These are phyloP conservation scores for Zeuzera pyrina DNA, from an alignment of 2,888 invertebrate genomes.

Conservation along the genomic window DNA sequence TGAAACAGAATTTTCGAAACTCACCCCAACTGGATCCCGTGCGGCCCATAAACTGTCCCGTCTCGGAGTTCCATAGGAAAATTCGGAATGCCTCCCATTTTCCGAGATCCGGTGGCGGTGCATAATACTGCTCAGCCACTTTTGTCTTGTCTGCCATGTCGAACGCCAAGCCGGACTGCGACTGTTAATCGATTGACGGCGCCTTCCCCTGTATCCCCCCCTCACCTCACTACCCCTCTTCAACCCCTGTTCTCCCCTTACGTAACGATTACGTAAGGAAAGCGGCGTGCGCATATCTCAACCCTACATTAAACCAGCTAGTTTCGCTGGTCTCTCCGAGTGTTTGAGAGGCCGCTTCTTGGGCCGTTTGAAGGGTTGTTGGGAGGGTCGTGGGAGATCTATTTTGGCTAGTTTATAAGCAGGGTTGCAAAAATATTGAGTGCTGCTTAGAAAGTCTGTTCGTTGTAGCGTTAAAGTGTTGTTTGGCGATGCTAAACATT, in stretches of 20 bases:
- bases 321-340: conserved; percentile 18
- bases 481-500: too few relatives aligned
- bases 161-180: conserved; percentile 60
- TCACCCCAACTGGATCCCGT: conserved; percentile 96
- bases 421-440: too few relatives aligned
- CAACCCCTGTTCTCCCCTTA: conserved; percentile 49
- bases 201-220: conserved; percentile 35
- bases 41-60: conserved; percentile 91
- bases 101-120: conserved; percentile 85
- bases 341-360: background rate
- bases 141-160: conserved; percentile 84
- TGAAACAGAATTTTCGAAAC: conserved; percentile 41
- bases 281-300: conserved; percentile 52
- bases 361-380: conserved; percentile 6
- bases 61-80: conserved; percentile 95
- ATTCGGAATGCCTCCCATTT: conserved; percentile 88
- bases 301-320: conserved; percentile 34
- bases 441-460: too few relatives aligned
- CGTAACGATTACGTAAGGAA: conserved; percentile 66
- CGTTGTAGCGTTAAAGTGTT: too few relatives aligned
- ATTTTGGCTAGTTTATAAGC: conserved; percentile 16
- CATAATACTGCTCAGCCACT: conserved; percentile 82
- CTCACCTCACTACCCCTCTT: conserved; percentile 22
- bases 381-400: conserved; percentile 22
- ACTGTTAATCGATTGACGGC: conserved; percentile 57